phyloP scores from a whole-genome alignment of 1,140 invertebrate species.

The Cyphomyrmex costatus region DNA sequence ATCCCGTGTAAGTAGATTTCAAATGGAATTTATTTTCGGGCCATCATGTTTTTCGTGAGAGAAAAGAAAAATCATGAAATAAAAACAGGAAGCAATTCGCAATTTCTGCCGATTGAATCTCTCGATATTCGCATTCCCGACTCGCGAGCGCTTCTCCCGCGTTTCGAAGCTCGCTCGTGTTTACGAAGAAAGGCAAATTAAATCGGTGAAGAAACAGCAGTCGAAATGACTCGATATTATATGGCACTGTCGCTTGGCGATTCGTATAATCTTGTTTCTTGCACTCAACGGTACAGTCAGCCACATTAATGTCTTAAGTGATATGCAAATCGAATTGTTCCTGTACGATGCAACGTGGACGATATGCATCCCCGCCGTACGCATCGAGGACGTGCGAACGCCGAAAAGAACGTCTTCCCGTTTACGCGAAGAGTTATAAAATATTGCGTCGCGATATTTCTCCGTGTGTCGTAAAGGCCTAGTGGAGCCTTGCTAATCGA shows the following conservation, averaged over 20 bases:
- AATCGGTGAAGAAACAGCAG: conserved; percentile 62
- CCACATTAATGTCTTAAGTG: conserved; percentile 65
- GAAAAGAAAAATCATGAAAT: conserved; percentile 42
- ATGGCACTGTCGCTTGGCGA: conserved; percentile 78
- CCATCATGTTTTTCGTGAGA: conserved; percentile 58
- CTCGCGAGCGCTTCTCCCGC: conserved; percentile 41
- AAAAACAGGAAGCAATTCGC: conserved; percentile 68
- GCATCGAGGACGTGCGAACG: conserved; percentile 21
- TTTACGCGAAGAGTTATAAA: neutral
- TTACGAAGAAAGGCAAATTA: conserved; percentile 55
- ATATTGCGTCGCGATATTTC: neutral
- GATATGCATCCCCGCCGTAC: neutral
- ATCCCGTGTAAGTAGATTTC: conserved; percentile 66
- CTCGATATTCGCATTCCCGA: conserved; percentile 48
- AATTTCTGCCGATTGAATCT: conserved; percentile 58
- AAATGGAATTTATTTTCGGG: conserved; percentile 69
- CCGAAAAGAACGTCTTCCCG: conserved; percentile 16
- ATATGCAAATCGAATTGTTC: conserved; percentile 62
- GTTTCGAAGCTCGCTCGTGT: neutral
- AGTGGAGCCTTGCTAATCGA: neutral
- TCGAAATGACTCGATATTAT: conserved; percentile 73
- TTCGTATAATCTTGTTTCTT: conserved; percentile 73
- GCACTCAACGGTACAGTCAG: conserved; percentile 65
- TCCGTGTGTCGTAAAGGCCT: neutral
- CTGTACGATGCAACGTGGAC: conserved; percentile 17